Percentiles rank a stretch among this genome's conserved stretches.
phyloP scores from a whole-genome alignment of 1,140 invertebrate species.

The Drosophila repleta region DNA sequence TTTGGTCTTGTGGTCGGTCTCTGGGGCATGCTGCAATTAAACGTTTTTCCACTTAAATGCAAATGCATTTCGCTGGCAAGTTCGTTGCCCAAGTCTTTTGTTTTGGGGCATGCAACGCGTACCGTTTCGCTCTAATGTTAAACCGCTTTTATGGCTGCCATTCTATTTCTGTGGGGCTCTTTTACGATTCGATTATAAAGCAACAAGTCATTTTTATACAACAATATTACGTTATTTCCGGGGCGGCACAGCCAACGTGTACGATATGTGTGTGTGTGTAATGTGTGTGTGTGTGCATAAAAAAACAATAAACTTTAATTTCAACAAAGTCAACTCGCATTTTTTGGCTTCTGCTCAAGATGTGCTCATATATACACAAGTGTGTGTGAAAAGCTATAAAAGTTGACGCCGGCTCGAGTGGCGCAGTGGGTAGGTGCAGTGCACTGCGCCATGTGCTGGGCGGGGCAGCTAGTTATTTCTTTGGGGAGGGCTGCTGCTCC shows the following conservation, averaged over 20 bases:
- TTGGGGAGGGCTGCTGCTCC: conserved; percentile 28
- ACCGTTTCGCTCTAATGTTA: conserved; percentile 31
- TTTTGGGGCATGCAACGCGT: conserved; percentile 37
- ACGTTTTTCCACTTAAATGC: conserved; percentile 40
- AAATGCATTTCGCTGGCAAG: conserved; percentile 48
- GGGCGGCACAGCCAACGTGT: conserved; percentile 33
- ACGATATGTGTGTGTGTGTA: not conserved
- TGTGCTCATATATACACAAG: conserved; percentile 6
- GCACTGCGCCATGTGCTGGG: conserved; percentile 2
- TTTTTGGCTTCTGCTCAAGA: conserved; percentile 36
- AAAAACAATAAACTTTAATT: conserved; percentile 73
- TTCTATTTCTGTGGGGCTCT: conserved; percentile 31
- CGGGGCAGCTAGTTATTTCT: conserved; percentile 11
- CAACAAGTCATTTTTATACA: conserved; percentile 72
- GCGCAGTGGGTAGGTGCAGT: conserved; percentile 17
- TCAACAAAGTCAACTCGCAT: conserved; percentile 47
- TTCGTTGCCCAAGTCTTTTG: conserved; percentile 65
- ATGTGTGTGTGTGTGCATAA: not conserved
- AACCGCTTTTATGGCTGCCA: conserved; percentile 47
- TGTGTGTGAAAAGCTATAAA: conserved; percentile 60
- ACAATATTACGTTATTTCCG: conserved; percentile 81
- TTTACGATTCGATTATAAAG: conserved; percentile 79
- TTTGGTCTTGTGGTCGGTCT: conserved; percentile 15
- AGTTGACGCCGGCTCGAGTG: conserved; percentile 54
- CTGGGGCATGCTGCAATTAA: conserved; percentile 64